These are phyloP conservation scores for Ictidomys tridecemlineatus DNA, from an alignment of 2,113 vertebrate species.

Conservation along the genomic window DNA sequence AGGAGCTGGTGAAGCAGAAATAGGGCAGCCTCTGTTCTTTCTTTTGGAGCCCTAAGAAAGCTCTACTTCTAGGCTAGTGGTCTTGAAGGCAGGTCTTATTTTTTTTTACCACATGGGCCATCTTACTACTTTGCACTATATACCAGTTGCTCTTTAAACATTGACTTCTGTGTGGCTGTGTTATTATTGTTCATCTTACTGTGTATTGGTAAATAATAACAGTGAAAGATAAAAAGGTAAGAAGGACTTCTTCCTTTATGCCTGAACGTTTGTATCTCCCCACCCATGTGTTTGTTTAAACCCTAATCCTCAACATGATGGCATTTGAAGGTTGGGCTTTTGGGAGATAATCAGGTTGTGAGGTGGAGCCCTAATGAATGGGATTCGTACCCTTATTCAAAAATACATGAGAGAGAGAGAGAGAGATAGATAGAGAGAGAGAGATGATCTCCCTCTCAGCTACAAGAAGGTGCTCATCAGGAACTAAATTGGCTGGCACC, in stretches of 20 bases:
- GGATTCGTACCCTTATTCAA: not conserved
- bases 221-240: not conserved
- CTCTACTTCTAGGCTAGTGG: not conserved
- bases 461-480: no score
- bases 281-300: not conserved
- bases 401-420: not conserved
- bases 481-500: not conserved
- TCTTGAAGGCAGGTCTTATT: not conserved
- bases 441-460: not conserved
- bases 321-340: not conserved
- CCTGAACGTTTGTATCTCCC: not conserved
- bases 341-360: not conserved
- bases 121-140: not conserved
- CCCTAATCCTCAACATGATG: not conserved
- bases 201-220: not conserved
- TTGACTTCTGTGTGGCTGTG: not conserved
- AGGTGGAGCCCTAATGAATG: not conserved
- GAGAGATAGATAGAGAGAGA: not conserved
- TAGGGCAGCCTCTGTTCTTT: not conserved
- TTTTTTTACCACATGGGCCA: not conserved
- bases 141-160: not conserved
- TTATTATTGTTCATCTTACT: not conserved
- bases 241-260: not conserved
- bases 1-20: not conserved
- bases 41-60: not conserved